These are phyloP conservation scores for Clytia hemisphaerica DNA, from an alignment of 30 jellyfish, hydroid and myxozoan genomes.

Conservation along the genomic window DNA sequence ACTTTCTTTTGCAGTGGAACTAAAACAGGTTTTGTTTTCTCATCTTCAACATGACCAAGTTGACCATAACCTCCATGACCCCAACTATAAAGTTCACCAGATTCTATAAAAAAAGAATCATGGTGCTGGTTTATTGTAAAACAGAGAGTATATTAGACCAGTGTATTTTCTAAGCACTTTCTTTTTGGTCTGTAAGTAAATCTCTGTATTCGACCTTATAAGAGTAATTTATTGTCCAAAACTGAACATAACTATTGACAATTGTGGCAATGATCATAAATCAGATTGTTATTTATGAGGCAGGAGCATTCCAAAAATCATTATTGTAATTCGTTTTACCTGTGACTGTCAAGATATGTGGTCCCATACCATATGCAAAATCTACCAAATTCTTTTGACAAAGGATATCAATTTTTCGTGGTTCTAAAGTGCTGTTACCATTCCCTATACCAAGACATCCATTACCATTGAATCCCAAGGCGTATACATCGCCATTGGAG, in stretches of 20 bases:
- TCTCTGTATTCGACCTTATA: too few relatives aligned
- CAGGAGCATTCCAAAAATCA: too few relatives aligned
- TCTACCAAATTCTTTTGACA: constrained; percentile 42
- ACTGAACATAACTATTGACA: too few relatives aligned
- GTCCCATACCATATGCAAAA: constrained; percentile 79
- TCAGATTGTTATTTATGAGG: too few relatives aligned
- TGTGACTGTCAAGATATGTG: constrained; percentile 75
- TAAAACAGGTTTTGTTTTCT: constrained; percentile 44
- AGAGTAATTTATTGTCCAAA: too few relatives aligned
- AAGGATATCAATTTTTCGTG: constrained; percentile 40
- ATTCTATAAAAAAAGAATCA: constrained; percentile 16
- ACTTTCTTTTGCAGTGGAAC: constrained; percentile 44
- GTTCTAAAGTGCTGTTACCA: constrained; percentile 59
- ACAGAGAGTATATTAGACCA: too few relatives aligned
- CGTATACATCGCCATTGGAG: constrained; percentile 60
- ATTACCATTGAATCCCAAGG: constrained; percentile 82
- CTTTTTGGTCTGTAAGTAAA: too few relatives aligned
- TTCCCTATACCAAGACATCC: constrained; percentile 81
- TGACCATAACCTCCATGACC: constrained; percentile 95
- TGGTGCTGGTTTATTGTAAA: too few relatives aligned
- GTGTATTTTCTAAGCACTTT: too few relatives aligned
- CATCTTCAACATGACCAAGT: constrained; percentile 54
- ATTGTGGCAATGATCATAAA: too few relatives aligned
- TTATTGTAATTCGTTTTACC: too few relatives aligned
- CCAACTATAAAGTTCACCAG: constrained; percentile 83